A percentile compares a stretch with the other conserved stretches of the same genome.
Evolutionary conservation across 2,797 vertebrate species (phyloP).

Genomic region (Protonibea diacanthus): DNA sequence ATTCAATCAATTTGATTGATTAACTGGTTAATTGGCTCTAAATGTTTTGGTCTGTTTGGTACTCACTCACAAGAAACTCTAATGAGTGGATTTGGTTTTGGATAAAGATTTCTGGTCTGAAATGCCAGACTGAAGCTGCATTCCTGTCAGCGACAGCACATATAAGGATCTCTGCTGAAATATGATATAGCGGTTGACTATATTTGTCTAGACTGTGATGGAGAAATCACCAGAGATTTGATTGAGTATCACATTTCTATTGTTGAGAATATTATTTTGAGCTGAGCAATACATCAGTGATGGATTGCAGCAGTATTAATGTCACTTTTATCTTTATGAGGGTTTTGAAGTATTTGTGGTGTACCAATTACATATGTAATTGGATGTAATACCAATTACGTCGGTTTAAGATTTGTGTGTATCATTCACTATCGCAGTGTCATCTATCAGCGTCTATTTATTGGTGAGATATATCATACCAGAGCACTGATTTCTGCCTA

Average conservation of each 20-base stretch:
- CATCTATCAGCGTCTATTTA: slow-evolving; percentile 21
- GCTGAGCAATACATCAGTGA: slow-evolving; percentile 31
- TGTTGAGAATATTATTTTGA: slow-evolving; percentile 53
- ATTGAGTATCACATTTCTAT: slow-evolving; percentile 40
- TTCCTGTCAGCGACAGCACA: slow-evolving; percentile 19
- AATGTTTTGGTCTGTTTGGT: slow-evolving; percentile 4
- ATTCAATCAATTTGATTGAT: not conserved
- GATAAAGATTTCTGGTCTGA: not conserved
- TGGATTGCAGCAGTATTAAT: slow-evolving; percentile 19
- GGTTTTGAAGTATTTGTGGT: slow-evolving; percentile 6
- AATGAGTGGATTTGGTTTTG: not conserved
- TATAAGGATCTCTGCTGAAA: slow-evolving; percentile 32
- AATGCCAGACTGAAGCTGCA: slow-evolving; percentile 2
- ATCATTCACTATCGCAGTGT: slow-evolving; percentile 9
- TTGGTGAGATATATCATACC: slow-evolving; percentile 10
- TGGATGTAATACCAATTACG: no score
- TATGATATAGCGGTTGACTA: slow-evolving; percentile 31
- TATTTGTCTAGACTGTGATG: slow-evolving; percentile 49
- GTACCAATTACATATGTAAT: not conserved
- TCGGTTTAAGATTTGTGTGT: not conserved
- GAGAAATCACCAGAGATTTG: slow-evolving; percentile 36
- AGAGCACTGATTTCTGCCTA: slow-evolving; percentile 25
- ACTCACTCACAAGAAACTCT: not conserved
- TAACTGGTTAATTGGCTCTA: not conserved
- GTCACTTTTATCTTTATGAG: slow-evolving; percentile 6